Evolutionary conservation across 2,888 invertebrate species (phyloP).

Genomic region (Teleogryllus oceanicus): DNA sequence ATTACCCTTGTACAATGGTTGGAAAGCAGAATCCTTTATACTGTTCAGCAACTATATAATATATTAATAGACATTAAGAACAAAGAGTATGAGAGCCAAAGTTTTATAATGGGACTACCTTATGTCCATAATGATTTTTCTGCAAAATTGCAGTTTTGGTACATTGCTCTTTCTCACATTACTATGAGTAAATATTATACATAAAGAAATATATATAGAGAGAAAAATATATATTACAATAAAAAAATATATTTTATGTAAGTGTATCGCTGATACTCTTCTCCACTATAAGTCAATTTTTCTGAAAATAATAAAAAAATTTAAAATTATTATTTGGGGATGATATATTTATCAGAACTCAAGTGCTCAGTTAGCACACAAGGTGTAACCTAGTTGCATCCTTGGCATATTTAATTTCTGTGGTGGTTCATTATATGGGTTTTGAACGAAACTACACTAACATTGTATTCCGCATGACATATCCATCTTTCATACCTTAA

Average conservation of each 20-base stretch:
- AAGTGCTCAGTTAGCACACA: too few relatives aligned
- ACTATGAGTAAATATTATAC: constrained; percentile 30
- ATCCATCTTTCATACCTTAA: constrained; percentile 24
- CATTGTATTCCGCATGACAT: constrained; percentile 25
- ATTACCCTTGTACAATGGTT: constrained; percentile 32
- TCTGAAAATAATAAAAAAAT: constrained; percentile 28
- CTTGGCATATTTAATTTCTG: constrained; percentile 18
- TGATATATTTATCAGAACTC: constrained; percentile 19
- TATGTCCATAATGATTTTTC: neutral
- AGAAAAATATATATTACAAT: constrained; percentile 30
- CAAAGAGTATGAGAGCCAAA: constrained; percentile 29
- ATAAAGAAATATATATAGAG: constrained; percentile 29
- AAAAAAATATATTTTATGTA: constrained; percentile 36
- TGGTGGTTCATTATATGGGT: neutral
- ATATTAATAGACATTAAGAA: constrained; percentile 27
- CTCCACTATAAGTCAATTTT: constrained; percentile 33
- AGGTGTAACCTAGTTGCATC: neutral
- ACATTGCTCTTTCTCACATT: constrained; percentile 29
- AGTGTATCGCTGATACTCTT: constrained; percentile 36
- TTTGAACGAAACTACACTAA: constrained; percentile 12
- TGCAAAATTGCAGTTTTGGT: constrained; percentile 29
- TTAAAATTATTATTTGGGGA: constrained; percentile 20
- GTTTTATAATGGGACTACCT: constrained; percentile 29
- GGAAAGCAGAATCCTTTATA: constrained; percentile 35
- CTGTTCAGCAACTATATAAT: constrained; percentile 29